These are phyloP conservation scores for Dufourea novaeangliae DNA, from an alignment of 1,140 invertebrate species.

Conservation along the genomic window DNA sequence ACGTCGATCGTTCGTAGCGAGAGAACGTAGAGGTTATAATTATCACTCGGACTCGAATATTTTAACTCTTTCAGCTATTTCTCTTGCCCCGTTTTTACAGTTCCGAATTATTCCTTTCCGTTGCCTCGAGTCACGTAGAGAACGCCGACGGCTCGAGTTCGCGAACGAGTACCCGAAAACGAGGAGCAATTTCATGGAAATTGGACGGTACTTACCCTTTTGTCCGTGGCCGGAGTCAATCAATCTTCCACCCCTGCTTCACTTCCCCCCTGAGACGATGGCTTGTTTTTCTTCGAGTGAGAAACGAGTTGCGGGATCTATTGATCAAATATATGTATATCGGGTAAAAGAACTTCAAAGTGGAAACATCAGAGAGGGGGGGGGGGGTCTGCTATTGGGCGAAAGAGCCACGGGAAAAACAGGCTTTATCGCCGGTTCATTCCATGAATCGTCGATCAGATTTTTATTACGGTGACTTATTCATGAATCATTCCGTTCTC, in stretches of 20 bases:
- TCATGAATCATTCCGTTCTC: not conserved
- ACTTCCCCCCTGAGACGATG: too few species aligned
- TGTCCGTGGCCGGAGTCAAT: conserved; percentile 22
- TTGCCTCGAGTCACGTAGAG: not conserved
- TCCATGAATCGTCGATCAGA: not conserved
- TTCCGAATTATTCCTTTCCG: not conserved
- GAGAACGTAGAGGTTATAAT: conserved; percentile 10
- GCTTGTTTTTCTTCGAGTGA: conserved; percentile 24
- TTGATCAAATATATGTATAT: conserved; percentile 47
- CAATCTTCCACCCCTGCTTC: too few species aligned
- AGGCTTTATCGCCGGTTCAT: not conserved
- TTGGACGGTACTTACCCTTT: conserved; percentile 39
- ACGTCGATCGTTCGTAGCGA: too few species aligned
- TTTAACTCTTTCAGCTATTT: not conserved
- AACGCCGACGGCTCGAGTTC: not conserved
- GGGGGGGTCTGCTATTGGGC: not conserved
- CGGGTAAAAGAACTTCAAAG: not conserved
- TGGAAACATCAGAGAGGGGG: not conserved
- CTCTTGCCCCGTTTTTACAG: too few species aligned
- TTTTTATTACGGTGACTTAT: conserved; percentile 11
- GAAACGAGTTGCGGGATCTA: conserved; percentile 10
- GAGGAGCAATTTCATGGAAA: conserved; percentile 30
- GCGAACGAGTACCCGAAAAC: not conserved
- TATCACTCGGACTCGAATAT: conserved; percentile 21
- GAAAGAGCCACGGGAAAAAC: not conserved